Evolutionary conservation across 2,888 invertebrate species (phyloP).

Genomic region (Perizoma flavofasciatum): DNA sequence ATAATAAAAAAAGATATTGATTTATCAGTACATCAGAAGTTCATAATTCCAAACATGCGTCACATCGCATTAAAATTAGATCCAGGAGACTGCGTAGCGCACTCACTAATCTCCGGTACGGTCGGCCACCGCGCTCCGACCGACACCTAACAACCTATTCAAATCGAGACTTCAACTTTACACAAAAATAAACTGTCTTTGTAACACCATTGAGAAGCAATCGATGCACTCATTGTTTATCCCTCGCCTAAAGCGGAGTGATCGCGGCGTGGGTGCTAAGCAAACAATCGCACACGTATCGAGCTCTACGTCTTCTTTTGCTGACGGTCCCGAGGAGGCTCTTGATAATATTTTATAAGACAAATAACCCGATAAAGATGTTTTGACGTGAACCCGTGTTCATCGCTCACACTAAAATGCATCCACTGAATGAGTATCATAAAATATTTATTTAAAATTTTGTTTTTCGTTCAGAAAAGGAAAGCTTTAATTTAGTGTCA

Average conservation of each 20-base stretch:
- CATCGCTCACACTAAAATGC: constrained; percentile 83
- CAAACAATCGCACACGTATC: constrained; percentile 79
- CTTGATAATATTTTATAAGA: constrained; percentile 84
- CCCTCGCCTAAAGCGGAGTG: constrained; percentile 73
- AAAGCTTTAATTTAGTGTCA: constrained; percentile 80
- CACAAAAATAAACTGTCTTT: constrained; percentile 79
- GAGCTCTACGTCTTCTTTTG: constrained; percentile 79
- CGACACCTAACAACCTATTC: constrained; percentile 67
- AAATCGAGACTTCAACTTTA: constrained; percentile 68
- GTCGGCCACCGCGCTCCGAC: constrained; percentile 59
- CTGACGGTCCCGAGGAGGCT: constrained; percentile 81
- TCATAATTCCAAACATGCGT: constrained; percentile 70
- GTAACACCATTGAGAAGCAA: constrained; percentile 77
- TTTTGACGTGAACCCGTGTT: constrained; percentile 84
- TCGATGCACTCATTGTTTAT: constrained; percentile 82
- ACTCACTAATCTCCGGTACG: constrained; percentile 71
- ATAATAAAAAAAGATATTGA: constrained; percentile 70
- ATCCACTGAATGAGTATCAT: constrained; percentile 80
- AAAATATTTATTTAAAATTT: constrained; percentile 81
- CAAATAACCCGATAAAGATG: constrained; percentile 84
- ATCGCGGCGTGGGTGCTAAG: constrained; percentile 80
- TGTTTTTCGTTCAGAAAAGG: constrained; percentile 69
- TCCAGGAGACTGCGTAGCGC: constrained; percentile 65
- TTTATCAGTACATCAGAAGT: constrained; percentile 77
- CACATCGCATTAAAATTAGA: constrained; percentile 63